Evolutionary conservation across 2,113 vertebrate species (phyloP).

Genomic region (Cariama cristata): DNA sequence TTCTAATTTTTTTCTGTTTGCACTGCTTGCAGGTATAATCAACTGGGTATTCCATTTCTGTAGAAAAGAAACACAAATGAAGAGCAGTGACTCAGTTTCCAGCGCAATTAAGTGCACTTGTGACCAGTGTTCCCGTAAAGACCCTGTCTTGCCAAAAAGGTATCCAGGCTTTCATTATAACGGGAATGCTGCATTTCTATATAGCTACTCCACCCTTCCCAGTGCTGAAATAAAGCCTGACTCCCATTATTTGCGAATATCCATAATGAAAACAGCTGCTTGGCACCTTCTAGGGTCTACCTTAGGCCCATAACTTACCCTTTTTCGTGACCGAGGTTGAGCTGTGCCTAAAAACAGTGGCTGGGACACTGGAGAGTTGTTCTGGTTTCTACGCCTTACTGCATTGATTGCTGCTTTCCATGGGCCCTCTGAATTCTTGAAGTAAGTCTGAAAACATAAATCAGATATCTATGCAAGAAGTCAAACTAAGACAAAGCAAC

Average conservation of each 20-base stretch:
- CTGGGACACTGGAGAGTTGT: background rate
- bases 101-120: background rate
- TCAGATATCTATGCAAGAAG: background rate
- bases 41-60: slow-evolving; percentile 85
- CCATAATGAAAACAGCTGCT: background rate
- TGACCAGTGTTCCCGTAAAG: background rate
- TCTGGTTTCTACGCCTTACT: slow-evolving; percentile 77
- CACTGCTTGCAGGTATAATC: slow-evolving; percentile 63
- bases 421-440: slow-evolving; percentile 81
- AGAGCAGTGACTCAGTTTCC: background rate
- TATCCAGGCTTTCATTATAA: background rate
- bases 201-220: background rate
- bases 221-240: background rate
- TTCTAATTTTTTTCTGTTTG: background rate
- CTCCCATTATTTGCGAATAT: background rate
- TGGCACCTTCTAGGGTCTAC: background rate
- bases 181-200: background rate
- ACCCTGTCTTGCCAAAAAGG: background rate
- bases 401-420: slow-evolving; percentile 83
- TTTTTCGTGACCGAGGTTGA: slow-evolving; percentile 51
- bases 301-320: slow-evolving; percentile 57
- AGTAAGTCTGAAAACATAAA: slow-evolving; percentile 79
- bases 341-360: background rate
- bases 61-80: background rate
- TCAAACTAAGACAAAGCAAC: background rate